These are phyloP conservation scores for Carcharodon carcharias DNA, from an alignment of 2,797 vertebrate genomes.

Conservation along the genomic window DNA sequence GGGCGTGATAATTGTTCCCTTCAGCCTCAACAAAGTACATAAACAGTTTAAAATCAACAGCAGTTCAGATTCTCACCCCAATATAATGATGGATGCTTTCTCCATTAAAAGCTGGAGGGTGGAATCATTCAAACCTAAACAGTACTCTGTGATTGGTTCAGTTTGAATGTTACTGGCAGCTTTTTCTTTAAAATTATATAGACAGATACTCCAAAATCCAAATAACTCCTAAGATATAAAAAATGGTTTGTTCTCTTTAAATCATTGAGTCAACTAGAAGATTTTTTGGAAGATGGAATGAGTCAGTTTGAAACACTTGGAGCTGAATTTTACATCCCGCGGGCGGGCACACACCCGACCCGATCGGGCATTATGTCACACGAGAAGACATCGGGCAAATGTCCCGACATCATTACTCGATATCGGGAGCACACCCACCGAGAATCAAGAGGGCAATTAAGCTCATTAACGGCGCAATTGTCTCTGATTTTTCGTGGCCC, in stretches of 20 bases:
- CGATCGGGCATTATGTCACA: too few relatives aligned
- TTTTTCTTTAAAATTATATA: not conserved
- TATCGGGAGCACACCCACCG: too few relatives aligned
- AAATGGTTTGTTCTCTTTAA: not conserved
- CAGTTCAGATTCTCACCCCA: not conserved
- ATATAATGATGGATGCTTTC: not conserved
- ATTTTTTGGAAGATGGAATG: not conserved
- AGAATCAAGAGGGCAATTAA: too few relatives aligned
- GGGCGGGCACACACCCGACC: too few relatives aligned
- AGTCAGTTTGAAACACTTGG: not conserved
- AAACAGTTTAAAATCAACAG: not conserved
- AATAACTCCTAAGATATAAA: not conserved
- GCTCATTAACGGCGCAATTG: too few relatives aligned
- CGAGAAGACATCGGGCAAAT: too few relatives aligned
- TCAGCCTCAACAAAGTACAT: not conserved
- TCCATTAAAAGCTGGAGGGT: not conserved
- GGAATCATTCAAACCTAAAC: not conserved
- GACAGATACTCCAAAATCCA: not conserved
- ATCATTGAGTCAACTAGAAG: not conserved
- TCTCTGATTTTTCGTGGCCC: too few relatives aligned
- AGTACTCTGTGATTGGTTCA: not conserved
- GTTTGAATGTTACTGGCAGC: not conserved
- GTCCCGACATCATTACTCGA: too few relatives aligned
- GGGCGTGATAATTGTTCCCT: not conserved
- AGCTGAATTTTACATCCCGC: too few relatives aligned